phyloP scores from a whole-genome alignment of 2,888 invertebrate species.

The Pollenia amentaria region DNA sequence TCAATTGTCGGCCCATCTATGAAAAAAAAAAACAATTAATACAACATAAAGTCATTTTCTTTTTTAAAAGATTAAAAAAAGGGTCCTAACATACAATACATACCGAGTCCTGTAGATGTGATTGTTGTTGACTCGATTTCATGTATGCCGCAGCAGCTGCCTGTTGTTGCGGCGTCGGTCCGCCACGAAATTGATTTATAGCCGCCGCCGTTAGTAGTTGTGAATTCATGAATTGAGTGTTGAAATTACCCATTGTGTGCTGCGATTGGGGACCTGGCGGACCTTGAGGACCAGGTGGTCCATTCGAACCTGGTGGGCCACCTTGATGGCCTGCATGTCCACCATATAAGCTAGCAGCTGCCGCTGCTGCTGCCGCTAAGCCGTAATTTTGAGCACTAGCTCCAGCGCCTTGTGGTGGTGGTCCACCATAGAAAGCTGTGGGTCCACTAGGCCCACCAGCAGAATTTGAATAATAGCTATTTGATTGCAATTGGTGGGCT shows the following conservation, averaged over 20 bases:
- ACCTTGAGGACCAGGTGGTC: constrained; percentile 81
- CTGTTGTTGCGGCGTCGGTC: constrained; percentile 81
- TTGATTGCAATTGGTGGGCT: constrained; percentile 83
- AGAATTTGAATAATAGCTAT: constrained; percentile 84
- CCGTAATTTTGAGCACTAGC: constrained; percentile 83
- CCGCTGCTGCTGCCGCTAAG: constrained; percentile 82
- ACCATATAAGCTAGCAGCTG: constrained; percentile 83
- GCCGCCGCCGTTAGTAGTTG: constrained; percentile 88
- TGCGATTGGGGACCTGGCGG: constrained; percentile 81
- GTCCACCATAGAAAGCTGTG: constrained; percentile 82
- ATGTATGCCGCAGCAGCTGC: constrained; percentile 83
- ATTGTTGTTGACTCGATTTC: constrained; percentile 83
- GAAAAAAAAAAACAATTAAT: not conserved
- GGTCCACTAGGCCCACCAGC: constrained; percentile 84
- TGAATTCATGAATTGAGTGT: constrained; percentile 87
- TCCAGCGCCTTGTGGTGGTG: constrained; percentile 81
- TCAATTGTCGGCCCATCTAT: constrained; percentile 84
- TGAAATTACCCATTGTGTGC: constrained; percentile 84
- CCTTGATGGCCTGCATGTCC: constrained; percentile 82
- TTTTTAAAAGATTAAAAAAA: not conserved
- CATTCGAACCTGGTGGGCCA: constrained; percentile 80
- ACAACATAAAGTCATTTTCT: not conserved
- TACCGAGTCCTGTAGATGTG: constrained; percentile 85
- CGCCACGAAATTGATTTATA: constrained; percentile 84
- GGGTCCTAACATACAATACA: constrained; percentile 72